Percentiles rank a stretch among this genome's conserved stretches.
Conservation (phyloP, 2,888 invertebrate genomes). For the Polyploca ridens region DNA sequence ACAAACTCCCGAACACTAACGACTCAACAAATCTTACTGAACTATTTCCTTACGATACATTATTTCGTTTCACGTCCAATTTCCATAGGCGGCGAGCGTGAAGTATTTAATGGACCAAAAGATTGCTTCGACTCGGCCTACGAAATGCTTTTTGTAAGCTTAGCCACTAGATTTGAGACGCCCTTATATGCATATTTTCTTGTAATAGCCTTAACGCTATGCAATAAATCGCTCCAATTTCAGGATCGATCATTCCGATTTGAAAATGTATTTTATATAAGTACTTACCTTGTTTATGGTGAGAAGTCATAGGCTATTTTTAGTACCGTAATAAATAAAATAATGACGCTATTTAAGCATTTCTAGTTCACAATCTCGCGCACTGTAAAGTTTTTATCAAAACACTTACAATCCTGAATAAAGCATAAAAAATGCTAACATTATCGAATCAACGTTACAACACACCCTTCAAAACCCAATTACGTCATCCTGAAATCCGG, state of each 20-base stretch:
- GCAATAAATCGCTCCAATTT: too few species aligned
- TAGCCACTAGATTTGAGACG: not conserved
- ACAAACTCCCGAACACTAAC: slow-evolving; percentile 37
- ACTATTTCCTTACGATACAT: slow-evolving; percentile 72
- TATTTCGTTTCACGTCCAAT: slow-evolving; percentile 82
- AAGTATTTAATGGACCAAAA: slow-evolving; percentile 81
- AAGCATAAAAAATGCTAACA: not conserved
- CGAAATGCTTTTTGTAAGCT: slow-evolving; percentile 64
- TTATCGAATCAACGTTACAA: slow-evolving; percentile 12
- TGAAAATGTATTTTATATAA: too few species aligned
- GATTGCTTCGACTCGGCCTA: slow-evolving; percentile 76
- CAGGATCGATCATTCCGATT: too few species aligned
- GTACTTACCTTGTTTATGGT: too few species aligned
- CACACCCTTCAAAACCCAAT: slow-evolving; percentile 30
- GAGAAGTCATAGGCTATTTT: too few species aligned
- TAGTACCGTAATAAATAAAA: too few species aligned
- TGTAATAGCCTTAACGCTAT: too few species aligned
- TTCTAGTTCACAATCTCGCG: not conserved
- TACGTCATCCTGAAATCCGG: slow-evolving; percentile 30
- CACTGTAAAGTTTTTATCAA: not conserved
- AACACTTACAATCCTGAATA: not conserved
- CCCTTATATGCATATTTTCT: too few species aligned
- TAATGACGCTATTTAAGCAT: too few species aligned
- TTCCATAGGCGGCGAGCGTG: slow-evolving; percentile 82
- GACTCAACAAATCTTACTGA: slow-evolving; percentile 65